Percentiles rank a stretch among this genome's conserved stretches.
Evolutionary conservation across 2,113 vertebrate species (phyloP).

Genomic region (Sisor rabdophorus): DNA sequence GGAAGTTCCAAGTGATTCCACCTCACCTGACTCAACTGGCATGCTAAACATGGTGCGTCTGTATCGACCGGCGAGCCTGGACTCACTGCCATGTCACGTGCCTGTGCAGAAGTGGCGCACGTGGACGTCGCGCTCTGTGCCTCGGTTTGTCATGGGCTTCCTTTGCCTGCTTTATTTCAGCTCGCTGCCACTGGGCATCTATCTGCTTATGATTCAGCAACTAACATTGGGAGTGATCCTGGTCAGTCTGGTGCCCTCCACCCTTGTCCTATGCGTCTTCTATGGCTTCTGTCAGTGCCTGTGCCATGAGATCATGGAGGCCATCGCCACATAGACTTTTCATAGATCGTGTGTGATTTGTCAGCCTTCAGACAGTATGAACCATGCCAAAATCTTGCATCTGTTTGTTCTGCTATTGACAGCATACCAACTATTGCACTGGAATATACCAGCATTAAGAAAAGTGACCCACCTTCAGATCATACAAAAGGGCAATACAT

Average conservation of each 20-base stretch:
- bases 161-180: conserved; percentile 84
- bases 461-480: conserved; percentile 30
- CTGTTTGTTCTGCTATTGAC: conserved; percentile 9
- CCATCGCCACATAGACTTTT: conserved; percentile 60
- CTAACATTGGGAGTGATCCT: conserved; percentile 76
- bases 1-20: conserved; percentile 74
- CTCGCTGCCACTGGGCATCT: conserved; percentile 83
- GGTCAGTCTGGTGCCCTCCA: conserved; percentile 82
- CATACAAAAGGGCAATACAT: conserved; percentile 34
- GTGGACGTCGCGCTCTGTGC: conserved; percentile 68
- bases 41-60: conserved; percentile 75
- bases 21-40: conserved; percentile 70
- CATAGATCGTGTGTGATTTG: neutral
- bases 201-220: conserved; percentile 83
- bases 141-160: conserved; percentile 76
- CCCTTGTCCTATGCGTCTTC: conserved; percentile 78
- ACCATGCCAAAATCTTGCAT: conserved; percentile 37
- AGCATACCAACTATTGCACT: conserved; percentile 24
- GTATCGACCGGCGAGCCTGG: conserved; percentile 71
- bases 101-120: conserved; percentile 69
- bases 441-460: conserved; percentile 52
- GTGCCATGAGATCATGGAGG: conserved; percentile 75
- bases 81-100: conserved; percentile 67
- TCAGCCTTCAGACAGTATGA: conserved; percentile 21
- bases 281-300: conserved; percentile 84